Percentiles rank a stretch among this genome's conserved stretches.
These are phyloP conservation scores for Synchiropus splendidus DNA, from an alignment of 2,113 vertebrate species.

Conservation along the genomic window DNA sequence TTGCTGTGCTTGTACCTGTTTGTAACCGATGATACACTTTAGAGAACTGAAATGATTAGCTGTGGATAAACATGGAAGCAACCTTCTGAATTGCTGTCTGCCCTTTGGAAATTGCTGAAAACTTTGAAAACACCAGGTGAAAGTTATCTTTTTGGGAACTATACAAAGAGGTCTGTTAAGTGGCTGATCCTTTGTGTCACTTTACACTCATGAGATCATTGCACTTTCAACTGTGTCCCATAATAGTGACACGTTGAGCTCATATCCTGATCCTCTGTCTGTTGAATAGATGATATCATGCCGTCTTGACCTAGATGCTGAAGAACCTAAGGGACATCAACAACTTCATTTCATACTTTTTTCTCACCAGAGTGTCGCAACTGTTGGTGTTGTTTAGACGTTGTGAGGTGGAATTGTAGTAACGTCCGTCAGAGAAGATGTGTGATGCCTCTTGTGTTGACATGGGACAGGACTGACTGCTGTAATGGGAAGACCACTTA, in stretches of 20 bases:
- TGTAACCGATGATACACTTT: conserved; percentile 60
- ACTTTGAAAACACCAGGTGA: too few relatives aligned
- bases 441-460: conserved; percentile 19
- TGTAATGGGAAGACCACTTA: conserved; percentile 39
- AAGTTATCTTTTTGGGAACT: conserved; percentile 15
- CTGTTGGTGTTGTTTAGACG: too few relatives aligned
- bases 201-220: conserved; percentile 61
- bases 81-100: too few relatives aligned
- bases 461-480: conserved; percentile 33
- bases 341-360: too few relatives aligned
- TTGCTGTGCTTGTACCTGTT: conserved; percentile 58
- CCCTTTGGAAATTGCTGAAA: too few relatives aligned
- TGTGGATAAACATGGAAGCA: conserved; percentile 44
- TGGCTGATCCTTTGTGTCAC: conserved; percentile 44
- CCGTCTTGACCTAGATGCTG: conserved; percentile 51
- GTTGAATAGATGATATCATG: conserved; percentile 50
- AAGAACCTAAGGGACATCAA: conserved; percentile 27
- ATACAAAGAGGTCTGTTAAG: conserved; percentile 3
- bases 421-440: conserved; percentile 14
- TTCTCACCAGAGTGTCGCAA: too few relatives aligned
- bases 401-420: too few relatives aligned
- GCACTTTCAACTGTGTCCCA: conserved; percentile 25
- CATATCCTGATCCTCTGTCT: conserved; percentile 35
- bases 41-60: conserved; percentile 53
- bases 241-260: conserved; percentile 42